Evolutionary conservation across 2,113 vertebrate genomes (phyloP), one percentile per base, ranked within the genome.

Genomic region (Semicossyphus pulcher): DNA sequence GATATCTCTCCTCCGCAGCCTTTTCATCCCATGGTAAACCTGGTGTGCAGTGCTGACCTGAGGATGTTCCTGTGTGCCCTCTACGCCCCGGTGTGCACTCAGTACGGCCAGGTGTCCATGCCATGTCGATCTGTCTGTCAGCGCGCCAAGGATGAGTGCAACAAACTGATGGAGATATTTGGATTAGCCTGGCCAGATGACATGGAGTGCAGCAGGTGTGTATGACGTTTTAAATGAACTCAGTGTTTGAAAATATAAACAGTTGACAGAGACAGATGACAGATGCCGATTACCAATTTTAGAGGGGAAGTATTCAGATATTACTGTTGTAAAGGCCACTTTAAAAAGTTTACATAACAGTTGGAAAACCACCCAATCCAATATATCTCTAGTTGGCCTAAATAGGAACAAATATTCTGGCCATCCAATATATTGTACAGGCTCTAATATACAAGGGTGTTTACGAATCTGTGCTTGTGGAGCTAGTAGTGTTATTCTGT

Each of bases 91-190:
- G 94, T 99, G 67, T 99, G 98, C 88, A 95, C 94, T 15, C 95
- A 95, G 59, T 99, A 99, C 0, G 97, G 97, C 23, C 95, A 93
- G 0, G 94, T 99, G 86, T 96, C 96, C 3, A 93, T 98, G 80
- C 98, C 98, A 0, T 99, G 98, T 73, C 96, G 96, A 34, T 93
- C 95, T 5, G 94, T 99, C 18, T 99, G 98, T 76, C 95, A 95
- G 32, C 93, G 95, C 2, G 97, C 97, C 0, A 94, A 94, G 73
- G 94, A 90, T 0, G 96, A 98, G 79, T 99, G 98, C 85, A 94
- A 94, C 49, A 96, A 97, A 52, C 96, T 99, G 80, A 97, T 98
- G 97, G 97, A 99, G 83, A 95, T 99, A 92, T 99, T 99, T 54
- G 98, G 97, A 0, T 91, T 99, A 51, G 68, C 93, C 74, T 99